Conservation (phyloP, 2,113 vertebrate species). For the Phaethornis superciliosus region DNA sequence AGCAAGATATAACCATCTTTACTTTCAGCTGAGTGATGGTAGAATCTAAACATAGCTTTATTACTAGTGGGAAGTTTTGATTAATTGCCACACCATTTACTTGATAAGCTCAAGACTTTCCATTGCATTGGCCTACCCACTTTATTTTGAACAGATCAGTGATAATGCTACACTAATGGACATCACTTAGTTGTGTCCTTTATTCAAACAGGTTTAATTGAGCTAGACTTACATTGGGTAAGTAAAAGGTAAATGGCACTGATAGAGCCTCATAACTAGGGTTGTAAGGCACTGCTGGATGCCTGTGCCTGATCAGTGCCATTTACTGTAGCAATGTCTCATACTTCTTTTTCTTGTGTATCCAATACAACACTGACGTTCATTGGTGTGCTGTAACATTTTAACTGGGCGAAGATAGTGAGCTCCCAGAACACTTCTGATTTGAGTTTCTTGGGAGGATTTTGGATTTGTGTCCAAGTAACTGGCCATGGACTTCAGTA, state of each 20-base stretch:
- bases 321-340: not conserved
- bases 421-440: not conserved
- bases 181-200: not conserved
- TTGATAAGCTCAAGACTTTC: not conserved
- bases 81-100: not conserved
- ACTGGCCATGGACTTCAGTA: not conserved
- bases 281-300: not conserved
- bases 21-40: not conserved
- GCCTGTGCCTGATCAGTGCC: not conserved
- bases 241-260: not conserved
- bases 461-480: not conserved
- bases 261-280: not conserved
- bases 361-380: not conserved
- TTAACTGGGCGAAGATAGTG: not conserved
- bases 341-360: not conserved
- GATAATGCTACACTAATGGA: rapidly evolving
- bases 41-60: not conserved
- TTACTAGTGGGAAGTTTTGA: not conserved
- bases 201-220: not conserved
- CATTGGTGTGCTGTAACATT: not conserved
- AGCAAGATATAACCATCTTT: not conserved
- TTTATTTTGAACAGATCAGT: not conserved
- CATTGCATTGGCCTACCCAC: not conserved
- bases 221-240: not conserved
- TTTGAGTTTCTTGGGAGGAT: not conserved